Conservation (phyloP, 2,888 invertebrate species). For the Neoaliturus tenellus region DNA sequence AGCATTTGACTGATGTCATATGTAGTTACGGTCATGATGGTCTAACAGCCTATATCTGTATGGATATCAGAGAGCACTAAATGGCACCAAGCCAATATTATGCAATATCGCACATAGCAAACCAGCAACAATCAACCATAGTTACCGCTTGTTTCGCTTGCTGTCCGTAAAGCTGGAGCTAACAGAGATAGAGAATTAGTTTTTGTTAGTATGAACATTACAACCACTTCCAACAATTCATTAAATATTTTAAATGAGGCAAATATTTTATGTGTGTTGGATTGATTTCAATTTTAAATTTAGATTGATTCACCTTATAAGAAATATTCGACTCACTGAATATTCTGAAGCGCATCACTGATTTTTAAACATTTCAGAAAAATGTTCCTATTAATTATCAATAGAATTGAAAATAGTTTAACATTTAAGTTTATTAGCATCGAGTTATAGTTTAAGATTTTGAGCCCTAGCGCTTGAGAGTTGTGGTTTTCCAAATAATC, state of each 20-base stretch:
- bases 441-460: too few species aligned
- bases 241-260: background rate
- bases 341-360: too few species aligned
- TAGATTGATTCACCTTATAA: too few species aligned
- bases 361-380: too few species aligned
- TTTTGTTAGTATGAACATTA: slow-evolving; percentile 11
- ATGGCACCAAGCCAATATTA: slow-evolving; percentile 30
- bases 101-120: slow-evolving; percentile 20
- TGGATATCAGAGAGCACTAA: slow-evolving; percentile 7
- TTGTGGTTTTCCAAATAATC: too few species aligned
- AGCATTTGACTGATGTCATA: slow-evolving; percentile 5
- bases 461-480: too few species aligned
- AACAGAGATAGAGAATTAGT: slow-evolving; percentile 14
- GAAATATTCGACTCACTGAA: too few species aligned
- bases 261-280: too few species aligned
- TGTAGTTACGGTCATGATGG: background rate
- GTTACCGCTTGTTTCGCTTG: slow-evolving; percentile 38
- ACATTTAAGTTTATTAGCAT: too few species aligned
- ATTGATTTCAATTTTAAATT: too few species aligned
- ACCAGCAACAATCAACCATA: slow-evolving; percentile 36
- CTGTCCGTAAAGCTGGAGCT: slow-evolving; percentile 17
- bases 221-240: background rate
- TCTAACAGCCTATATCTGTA: slow-evolving; percentile 8
- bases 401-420: too few species aligned
- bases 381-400: too few species aligned